These are phyloP conservation scores for Cataglyphis rosenhaueri DNA, from an alignment of 2,888 invertebrate species.

Conservation along the genomic window DNA sequence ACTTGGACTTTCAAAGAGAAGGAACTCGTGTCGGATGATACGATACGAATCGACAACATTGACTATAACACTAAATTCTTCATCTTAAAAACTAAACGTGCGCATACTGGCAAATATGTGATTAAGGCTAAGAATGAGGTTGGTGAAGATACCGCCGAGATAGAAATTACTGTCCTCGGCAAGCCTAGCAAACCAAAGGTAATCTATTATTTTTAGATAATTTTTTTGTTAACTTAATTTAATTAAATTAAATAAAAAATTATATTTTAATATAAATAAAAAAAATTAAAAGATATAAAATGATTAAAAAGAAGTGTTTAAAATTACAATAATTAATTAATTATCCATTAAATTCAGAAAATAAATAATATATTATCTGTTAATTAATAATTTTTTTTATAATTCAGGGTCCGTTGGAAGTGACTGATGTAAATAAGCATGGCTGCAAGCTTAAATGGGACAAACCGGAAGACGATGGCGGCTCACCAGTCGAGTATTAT, in stretches of 20 bases:
- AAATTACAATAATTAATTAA: slow-evolving; percentile 5
- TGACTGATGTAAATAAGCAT: slow-evolving; percentile 95
- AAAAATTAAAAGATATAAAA: neutral
- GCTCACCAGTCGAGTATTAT: slow-evolving; percentile 96
- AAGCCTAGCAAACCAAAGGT: slow-evolving; percentile 91
- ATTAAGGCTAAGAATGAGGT: slow-evolving; percentile 96
- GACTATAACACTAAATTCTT: slow-evolving; percentile 97
- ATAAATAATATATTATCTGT: neutral
- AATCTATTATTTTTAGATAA: slow-evolving; percentile 11
- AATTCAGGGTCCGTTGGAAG: slow-evolving; percentile 92
- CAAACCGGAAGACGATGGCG: slow-evolving; percentile 98
- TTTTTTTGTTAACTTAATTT: neutral
- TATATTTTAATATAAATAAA: neutral
- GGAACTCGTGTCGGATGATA: slow-evolving; percentile 88
- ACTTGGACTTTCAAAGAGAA: slow-evolving; percentile 94
- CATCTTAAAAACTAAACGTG: slow-evolving; percentile 92
- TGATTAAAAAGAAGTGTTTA: neutral
- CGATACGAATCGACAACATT: slow-evolving; percentile 91
- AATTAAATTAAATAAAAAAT: neutral
- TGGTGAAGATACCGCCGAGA: slow-evolving; percentile 96
- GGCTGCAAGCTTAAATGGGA: slow-evolving; percentile 97
- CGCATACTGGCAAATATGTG: slow-evolving; percentile 94
- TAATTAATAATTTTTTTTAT: slow-evolving; percentile 10
- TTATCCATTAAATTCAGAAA: neutral
- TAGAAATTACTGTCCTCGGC: slow-evolving; percentile 95